Evolutionary conservation across 2,797 vertebrate genomes (phyloP).

Genomic region (Leptoclinus maculatus): DNA sequence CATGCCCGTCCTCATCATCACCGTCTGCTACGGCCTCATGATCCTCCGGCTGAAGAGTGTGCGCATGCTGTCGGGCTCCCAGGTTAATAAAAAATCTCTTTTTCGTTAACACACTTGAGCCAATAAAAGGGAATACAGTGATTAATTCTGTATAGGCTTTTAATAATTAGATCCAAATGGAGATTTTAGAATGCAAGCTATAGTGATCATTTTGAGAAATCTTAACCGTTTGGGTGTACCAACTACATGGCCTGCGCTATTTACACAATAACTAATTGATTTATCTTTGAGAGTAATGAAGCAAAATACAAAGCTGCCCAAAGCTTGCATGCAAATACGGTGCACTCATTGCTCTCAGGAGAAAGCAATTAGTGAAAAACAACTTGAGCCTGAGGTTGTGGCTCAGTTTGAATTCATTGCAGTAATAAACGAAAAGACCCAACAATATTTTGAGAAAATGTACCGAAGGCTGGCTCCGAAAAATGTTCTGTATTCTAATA

Average conservation of each 20-base stretch:
- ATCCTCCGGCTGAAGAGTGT: slow-evolving; percentile 97
- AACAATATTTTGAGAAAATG: not conserved
- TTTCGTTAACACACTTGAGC: not conserved
- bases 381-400: slow-evolving; percentile 23
- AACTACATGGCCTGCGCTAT: not conserved
- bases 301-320: slow-evolving; percentile 10
- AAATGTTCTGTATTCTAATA: not conserved
- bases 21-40: slow-evolving; percentile 98
- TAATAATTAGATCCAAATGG: slow-evolving; percentile 9
- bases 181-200: not conserved
- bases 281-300: slow-evolving; percentile 29
- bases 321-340: slow-evolving; percentile 15
- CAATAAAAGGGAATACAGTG: not conserved
- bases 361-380: slow-evolving; percentile 43
- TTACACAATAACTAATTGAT: slow-evolving; percentile 13
- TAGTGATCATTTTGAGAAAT: not conserved
- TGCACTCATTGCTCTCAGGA: slow-evolving; percentile 10
- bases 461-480: not conserved
- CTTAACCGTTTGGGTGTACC: not conserved
- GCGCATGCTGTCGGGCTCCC: slow-evolving; percentile 97
- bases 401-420: slow-evolving; percentile 31
- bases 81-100: slow-evolving; percentile 66
- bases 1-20: slow-evolving; percentile 98
- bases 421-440: slow-evolving; percentile 11
- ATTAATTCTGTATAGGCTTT: not conserved